Evolutionary conservation across 2,888 invertebrate species (phyloP), one percentile per base, ranked within the genome.

Genomic region (Drosophila atroscutellata): DNA sequence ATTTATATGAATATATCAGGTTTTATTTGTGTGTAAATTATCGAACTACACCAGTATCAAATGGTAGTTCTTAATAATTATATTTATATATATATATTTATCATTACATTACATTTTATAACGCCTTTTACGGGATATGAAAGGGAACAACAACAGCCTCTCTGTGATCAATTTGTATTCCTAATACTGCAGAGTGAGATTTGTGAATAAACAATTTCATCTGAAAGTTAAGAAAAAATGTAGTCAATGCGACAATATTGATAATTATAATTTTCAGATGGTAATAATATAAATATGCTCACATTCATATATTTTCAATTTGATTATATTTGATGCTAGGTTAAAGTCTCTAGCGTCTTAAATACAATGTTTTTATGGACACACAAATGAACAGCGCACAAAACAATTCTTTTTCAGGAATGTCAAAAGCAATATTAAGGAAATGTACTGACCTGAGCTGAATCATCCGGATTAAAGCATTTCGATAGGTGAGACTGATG

Each of bases 121-220:
- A 47, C 37, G 37, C 39, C 32, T 54, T 77, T 94, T 95, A 96
- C 77, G 96, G 96, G 76, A 97, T 96, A 90, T 96, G 94, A 94
- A 98, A 98, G 13, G 97, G 97, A 61, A 98, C 98, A 71, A 98
- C 98, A 85, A 98, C 93, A 88, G 98, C 97, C 92, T 98, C 98
- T 92, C 96, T 97, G 91, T 98, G 97, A 89, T 97, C 96, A 65
- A 98, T 96, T 91, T 96, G 95, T n/a, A 98, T 95, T 78, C 97
- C 96, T 20, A 94, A 95, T 73, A 97, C 94, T 57, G 97, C 97
- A 36, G 94, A 93, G 20, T 95, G 95, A 5, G 96, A 96, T 91
- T 95, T 95, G 83, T 95, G 95, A 45, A 97, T 94, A 59, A 95
- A 94, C 74, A 94, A 94, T 68, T 94, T 95, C 90, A 97, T 96